Base-by-base conservation (phyloP, 2,888 invertebrate genomes). In the Drosophila histrio region DNA sequence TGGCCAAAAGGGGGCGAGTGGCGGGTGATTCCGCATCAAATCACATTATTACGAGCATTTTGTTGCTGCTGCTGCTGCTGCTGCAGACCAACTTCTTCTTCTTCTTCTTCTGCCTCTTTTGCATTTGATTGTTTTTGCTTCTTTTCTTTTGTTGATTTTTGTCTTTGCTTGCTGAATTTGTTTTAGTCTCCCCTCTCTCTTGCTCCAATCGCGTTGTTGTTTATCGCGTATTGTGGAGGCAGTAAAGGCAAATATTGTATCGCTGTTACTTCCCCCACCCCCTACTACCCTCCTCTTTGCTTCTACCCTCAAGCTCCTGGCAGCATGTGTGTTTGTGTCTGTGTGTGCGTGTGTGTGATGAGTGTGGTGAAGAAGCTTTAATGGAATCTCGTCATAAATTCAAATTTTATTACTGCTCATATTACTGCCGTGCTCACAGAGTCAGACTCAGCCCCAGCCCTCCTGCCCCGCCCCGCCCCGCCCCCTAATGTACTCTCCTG, bases 351-450 rank as follows among this genome's bases (percentile, higher is more conserved):
- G 61, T 62, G 60, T 64, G 61, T 64, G 73, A 54, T 57, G 67
- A 70, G 79, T 81, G 87, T 82, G 82, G 85, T 73, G 80, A 88
- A 88, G 89, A 84, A 88, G 84, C 86, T 89, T 90, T 90, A 90
- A 90, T 90, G 90, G 90, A 90, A 89, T 90, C 89, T 88, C 83
- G 90, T 89, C 90, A 90, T 90, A 90, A 90, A 90, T 90, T 90
- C 83, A 79, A 80, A 79, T 88, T 90, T 90, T 90, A 90, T 90
- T 88, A 76, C 86, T 77, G 75, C 82, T 77, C 87, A 86, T 87
- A 89, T 82, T 78, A 84, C 82, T 66, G 73, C 68, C 68, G 66
- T 67, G 87, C 87, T 72, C 68, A 71, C 72, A 66, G 73, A 68
- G 53, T 44, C 74, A 61, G 64, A 64, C 60, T 44, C 52, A 13